These are phyloP conservation scores for Candidula unifasciata DNA, from an alignment of 2,888 invertebrate species.

Conservation along the genomic window DNA sequence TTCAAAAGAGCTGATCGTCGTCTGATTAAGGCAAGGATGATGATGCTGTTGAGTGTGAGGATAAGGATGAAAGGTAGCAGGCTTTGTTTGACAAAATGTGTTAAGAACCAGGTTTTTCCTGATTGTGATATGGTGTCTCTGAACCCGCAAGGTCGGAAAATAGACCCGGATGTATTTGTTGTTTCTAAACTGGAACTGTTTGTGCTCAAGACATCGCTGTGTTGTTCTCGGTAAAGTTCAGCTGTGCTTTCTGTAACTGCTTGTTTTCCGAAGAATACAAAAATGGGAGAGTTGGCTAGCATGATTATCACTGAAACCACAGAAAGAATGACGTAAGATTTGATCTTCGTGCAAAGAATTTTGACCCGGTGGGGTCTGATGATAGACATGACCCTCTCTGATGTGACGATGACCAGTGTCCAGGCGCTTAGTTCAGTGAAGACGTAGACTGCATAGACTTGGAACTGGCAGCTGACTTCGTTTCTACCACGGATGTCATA, in stretches of 20 bases:
- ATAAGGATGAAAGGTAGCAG: slow-evolving; percentile 27
- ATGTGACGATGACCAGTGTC: slow-evolving; percentile 40
- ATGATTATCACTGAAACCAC: not conserved
- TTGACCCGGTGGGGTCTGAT: slow-evolving; percentile 26
- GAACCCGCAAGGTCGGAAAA: not conserved
- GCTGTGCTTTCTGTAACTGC: not conserved
- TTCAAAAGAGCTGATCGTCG: not conserved
- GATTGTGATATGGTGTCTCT: not conserved
- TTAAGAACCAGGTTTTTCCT: not conserved
- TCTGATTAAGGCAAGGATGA: slow-evolving; percentile 10
- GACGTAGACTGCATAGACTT: slow-evolving; percentile 35
- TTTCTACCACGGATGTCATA: slow-evolving; percentile 28
- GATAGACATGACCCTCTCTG: slow-evolving; percentile 37
- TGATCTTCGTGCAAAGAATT: slow-evolving; percentile 27
- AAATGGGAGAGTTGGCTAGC: slow-evolving; percentile 17
- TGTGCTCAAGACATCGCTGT: not conserved
- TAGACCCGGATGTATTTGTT: not conserved
- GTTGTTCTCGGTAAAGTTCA: not conserved
- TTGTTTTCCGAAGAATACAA: slow-evolving; percentile 23
- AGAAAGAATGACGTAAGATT: not conserved
- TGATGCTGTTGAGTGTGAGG: slow-evolving; percentile 15
- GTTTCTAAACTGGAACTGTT: not conserved
- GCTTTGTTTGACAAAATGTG: slow-evolving; percentile 40
- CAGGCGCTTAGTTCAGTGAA: slow-evolving; percentile 44
- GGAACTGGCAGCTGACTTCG: slow-evolving; percentile 19